Conservation (phyloP, 2,797 vertebrate genomes). For the Discoglossus pictus region DNA sequence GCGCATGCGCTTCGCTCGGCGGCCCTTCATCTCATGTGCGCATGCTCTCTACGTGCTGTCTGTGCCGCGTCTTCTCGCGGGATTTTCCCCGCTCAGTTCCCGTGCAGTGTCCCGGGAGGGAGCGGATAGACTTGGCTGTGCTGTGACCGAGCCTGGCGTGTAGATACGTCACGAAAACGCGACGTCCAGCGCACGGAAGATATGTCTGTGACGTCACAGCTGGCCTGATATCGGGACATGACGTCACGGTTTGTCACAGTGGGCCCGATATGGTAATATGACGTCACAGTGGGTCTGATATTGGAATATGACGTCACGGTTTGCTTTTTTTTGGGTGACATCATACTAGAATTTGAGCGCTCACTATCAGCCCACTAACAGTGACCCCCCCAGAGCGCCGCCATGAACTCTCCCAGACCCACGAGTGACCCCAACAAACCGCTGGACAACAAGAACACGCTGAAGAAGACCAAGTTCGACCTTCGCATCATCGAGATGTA, state of each 20-base stretch:
- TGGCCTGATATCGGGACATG: neutral
- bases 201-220: too few relatives aligned
- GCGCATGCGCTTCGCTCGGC: too few relatives aligned
- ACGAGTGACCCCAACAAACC: neutral
- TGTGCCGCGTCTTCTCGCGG: too few relatives aligned
- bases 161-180: too few relatives aligned
- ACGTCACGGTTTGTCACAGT: neutral
- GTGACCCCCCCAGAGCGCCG: neutral
- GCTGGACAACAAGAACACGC: conserved; percentile 46
- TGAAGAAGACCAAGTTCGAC: conserved; percentile 49
- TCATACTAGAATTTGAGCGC: neutral
- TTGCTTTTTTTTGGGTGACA: neutral
- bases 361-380: neutral
- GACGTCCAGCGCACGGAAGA: too few relatives aligned
- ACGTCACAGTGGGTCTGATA: neutral
- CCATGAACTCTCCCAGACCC: neutral
- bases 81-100: too few relatives aligned
- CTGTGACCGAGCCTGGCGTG: too few relatives aligned
- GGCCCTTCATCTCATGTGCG: too few relatives aligned
- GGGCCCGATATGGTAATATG: neutral
- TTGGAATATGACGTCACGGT: neutral
- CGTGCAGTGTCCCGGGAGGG: too few relatives aligned
- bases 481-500: conserved; percentile 39
- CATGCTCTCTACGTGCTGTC: too few relatives aligned
- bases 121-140: too few relatives aligned